These are phyloP conservation scores for Ceriagrion tenellum DNA, from an alignment of 2,888 invertebrate genomes.

Conservation along the genomic window DNA sequence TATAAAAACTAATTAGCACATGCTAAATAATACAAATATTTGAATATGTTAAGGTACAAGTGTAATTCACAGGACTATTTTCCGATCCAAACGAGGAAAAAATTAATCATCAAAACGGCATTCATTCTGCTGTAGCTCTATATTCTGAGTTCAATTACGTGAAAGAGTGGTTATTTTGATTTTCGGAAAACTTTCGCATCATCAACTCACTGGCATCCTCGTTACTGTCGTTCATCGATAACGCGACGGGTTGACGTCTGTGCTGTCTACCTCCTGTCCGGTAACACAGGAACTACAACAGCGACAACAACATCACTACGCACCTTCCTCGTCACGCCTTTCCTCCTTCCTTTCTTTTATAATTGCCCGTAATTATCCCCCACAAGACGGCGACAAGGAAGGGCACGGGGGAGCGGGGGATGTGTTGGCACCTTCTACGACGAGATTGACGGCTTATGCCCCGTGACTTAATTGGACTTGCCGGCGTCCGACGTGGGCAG, in stretches of 20 bases:
- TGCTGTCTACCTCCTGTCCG: not conserved
- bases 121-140: too few relatives aligned
- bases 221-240: not conserved
- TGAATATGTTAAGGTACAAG: too few relatives aligned
- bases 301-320: not conserved
- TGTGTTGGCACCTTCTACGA: not conserved
- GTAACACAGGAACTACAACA: not conserved
- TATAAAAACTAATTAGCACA: too few relatives aligned
- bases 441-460: slow-evolving; percentile 20
- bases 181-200: too few relatives aligned
- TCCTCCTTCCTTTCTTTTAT: slow-evolving; percentile 7
- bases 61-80: too few relatives aligned
- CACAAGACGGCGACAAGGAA: not conserved
- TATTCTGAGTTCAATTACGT: too few relatives aligned
- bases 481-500: not conserved
- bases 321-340: not conserved
- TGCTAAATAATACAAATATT: too few relatives aligned
- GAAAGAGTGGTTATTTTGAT: too few relatives aligned
- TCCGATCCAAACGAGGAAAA: too few relatives aligned
- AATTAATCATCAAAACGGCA: too few relatives aligned
- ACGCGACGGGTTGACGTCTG: not conserved
- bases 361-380: not conserved
- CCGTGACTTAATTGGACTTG: slow-evolving; percentile 15
- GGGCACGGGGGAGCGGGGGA: not conserved
- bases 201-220: not conserved